A percentile compares a stretch with the other conserved stretches of the same genome.
Conservation (phyloP, 2,113 vertebrate genomes). For the Callopanchax toddi region DNA sequence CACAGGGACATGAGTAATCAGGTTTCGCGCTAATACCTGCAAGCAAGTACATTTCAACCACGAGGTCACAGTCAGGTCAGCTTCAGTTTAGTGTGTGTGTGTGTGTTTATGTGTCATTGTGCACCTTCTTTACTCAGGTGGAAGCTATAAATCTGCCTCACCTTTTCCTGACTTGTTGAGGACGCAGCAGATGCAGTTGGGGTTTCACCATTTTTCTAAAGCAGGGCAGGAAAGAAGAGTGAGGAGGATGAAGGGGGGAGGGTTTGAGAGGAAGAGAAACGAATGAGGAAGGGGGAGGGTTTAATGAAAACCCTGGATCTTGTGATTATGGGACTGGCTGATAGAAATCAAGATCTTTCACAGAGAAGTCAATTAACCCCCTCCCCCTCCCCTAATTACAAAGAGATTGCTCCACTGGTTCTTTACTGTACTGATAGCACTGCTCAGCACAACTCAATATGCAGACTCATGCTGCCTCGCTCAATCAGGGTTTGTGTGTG, state of each 20-base stretch:
- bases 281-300: slow-evolving; percentile 23
- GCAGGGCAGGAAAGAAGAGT: neutral
- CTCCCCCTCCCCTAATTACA: slow-evolving; percentile 66
- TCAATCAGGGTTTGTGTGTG: slow-evolving; percentile 35
- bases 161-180: slow-evolving; percentile 44
- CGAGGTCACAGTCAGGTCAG: slow-evolving; percentile 57
- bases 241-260: slow-evolving; percentile 6
- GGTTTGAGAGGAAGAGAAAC: slow-evolving; percentile 46
- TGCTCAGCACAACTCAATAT: slow-evolving; percentile 60
- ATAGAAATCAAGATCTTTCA: slow-evolving; percentile 75
- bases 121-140: slow-evolving; percentile 62
- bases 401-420: slow-evolving; percentile 62
- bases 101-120: slow-evolving; percentile 36
- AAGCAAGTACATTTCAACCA: slow-evolving; percentile 27
- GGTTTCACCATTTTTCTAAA: slow-evolving; percentile 37
- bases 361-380: slow-evolving; percentile 74
- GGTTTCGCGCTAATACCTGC: slow-evolving; percentile 39
- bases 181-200: slow-evolving; percentile 29
- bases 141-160: slow-evolving; percentile 68
- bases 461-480: slow-evolving; percentile 58
- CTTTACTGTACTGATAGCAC: slow-evolving; percentile 60
- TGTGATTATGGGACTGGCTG: slow-evolving; percentile 70
- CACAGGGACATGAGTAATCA: slow-evolving; percentile 20
- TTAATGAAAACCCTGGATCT: slow-evolving; percentile 65
- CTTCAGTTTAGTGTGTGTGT: slow-evolving; percentile 50